Base-by-base conservation (phyloP, 1,140 invertebrate genomes). In the Macrostomum lignano region DNA sequence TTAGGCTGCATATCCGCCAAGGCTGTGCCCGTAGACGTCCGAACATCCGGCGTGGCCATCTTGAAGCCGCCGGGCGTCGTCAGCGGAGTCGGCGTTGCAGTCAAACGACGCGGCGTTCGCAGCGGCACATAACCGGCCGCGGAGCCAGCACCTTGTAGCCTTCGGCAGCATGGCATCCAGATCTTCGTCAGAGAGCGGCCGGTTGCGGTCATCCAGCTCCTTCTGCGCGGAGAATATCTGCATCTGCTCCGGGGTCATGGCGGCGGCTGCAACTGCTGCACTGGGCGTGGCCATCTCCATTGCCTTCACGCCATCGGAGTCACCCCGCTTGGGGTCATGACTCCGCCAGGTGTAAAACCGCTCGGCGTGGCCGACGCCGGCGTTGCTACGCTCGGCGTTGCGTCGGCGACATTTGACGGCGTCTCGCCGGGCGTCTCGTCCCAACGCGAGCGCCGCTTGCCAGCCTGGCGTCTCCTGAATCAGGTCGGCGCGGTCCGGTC, bases 151-250 rank as follows among this genome's bases (percentile, higher is more conserved):
- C 71, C 66, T 96, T 96, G 58, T 94, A 98, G 15, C 88, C 91
- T 7, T 79, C 29, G 91, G 88, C 55, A 98, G 91, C 63, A 98
- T 71, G 21, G 75, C 63, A 57, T 98, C 88, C 7, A 98, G 60
- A 55, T 98, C 91, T 48, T 96, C 88, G 55, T 98, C 88, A 0
- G 75, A 71, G 31, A 93, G 67, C 0, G 82, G 82, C 40, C 84
- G 64, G 55, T 98, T 98, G 33, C 88, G 62, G 49, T 94, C 84
- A 48, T 96, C 88, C 36, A 98, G 91, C 62, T 98, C 91, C 44
- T 78, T 69, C 58, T 96, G 86, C 81, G 81, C 93, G n/a, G 84
- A 70, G 53, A 82, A 93, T 0, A 82, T 81, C 52, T 94, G 86
- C 38, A 96, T 58, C 55, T 96, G 86, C 58, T 96, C 91, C 0